phyloP scores from a whole-genome alignment of 2,888 invertebrate species.

The Rotaria macrura region DNA sequence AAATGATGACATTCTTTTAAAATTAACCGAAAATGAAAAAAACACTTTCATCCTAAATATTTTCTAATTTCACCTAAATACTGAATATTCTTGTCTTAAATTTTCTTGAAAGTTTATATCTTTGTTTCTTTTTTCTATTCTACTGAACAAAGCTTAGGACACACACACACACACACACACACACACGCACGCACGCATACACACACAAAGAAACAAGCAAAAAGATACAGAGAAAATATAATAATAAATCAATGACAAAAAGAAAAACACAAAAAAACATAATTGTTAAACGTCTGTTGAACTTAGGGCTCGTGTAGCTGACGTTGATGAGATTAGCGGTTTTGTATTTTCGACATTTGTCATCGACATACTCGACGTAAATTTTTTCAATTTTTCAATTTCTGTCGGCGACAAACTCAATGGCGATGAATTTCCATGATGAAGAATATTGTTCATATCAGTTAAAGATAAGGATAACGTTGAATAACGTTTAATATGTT shows the following conservation, averaged over 20 bases:
- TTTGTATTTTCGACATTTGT: not conserved
- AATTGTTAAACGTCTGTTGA: not conserved
- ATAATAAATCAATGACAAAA: not conserved
- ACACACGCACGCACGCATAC: not conserved
- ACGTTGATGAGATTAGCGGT: not conserved
- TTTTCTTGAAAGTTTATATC: not conserved
- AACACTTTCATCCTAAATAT: not conserved
- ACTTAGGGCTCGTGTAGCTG: not conserved
- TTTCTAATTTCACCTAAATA: not conserved
- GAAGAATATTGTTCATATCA: not conserved
- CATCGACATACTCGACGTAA: not conserved
- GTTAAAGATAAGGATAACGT: not conserved
- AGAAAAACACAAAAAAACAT: not conserved
- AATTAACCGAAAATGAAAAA: not conserved
- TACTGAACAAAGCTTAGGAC: not conserved
- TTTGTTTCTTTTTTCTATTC: not conserved
- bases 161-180: not conserved
- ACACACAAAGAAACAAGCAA: not conserved
- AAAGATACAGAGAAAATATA: not conserved
- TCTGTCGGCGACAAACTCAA: not conserved
- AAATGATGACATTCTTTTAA: slow-evolving; percentile 10
- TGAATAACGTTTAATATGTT: not conserved
- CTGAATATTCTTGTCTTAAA: not conserved
- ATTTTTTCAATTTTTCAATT: not conserved
- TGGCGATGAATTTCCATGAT: not conserved